Conservation (phyloP, 2,888 invertebrate species). For the Drosophila anceps region DNA sequence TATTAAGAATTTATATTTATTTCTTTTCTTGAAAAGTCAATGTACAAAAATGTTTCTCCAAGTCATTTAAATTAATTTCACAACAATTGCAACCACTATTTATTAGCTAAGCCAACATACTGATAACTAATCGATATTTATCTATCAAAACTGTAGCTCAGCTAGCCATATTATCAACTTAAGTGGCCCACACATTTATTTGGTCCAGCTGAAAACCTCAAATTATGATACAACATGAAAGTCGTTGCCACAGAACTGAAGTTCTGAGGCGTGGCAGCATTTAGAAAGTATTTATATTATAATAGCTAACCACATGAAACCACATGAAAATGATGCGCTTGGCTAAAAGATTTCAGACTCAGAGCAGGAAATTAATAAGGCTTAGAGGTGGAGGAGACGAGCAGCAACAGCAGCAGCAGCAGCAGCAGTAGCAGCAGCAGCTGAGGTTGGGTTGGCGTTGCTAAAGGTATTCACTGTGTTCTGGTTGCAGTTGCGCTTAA, state of each 20-base stretch:
- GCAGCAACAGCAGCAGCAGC: neutral
- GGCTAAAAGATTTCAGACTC: conserved; percentile 14
- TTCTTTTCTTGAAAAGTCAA: no score
- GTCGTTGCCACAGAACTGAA: neutral
- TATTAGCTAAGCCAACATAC: neutral
- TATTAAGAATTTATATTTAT: neutral
- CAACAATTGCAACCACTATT: neutral
- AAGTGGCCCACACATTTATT: neutral
- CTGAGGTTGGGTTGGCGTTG: neutral
- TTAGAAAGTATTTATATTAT: neutral
- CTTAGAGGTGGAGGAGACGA: neutral
- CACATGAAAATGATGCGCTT: conserved; percentile 14
- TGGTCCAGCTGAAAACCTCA: neutral
- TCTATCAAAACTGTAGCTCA: neutral
- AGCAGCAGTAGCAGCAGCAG: neutral
- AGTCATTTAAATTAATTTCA: neutral
- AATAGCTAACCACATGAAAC: conserved; percentile 12
- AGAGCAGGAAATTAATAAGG: conserved; percentile 6
- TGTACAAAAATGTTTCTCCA: neutral
- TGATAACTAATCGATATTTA: neutral
- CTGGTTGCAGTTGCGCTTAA: conserved; percentile 25
- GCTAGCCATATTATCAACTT: neutral
- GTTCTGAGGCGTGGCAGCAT: neutral
- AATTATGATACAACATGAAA: neutral
- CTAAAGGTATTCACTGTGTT: neutral